Conservation (phyloP, 2,888 invertebrate genomes). For the Drosophila acutilabella region DNA sequence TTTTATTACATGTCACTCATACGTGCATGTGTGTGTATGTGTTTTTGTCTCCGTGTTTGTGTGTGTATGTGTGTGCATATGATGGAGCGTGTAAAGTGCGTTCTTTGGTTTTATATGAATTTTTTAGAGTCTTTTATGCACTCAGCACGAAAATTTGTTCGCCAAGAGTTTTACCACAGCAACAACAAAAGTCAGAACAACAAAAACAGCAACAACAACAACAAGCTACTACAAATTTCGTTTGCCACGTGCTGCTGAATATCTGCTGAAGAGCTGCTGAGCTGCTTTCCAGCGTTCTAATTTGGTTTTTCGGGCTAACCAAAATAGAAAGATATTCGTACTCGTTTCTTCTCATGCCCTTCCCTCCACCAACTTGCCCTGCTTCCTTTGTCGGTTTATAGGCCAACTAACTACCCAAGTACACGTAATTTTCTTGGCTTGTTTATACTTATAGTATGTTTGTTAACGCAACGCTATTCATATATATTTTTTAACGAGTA, state of each 20-base stretch:
- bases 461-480: conserved; percentile 42
- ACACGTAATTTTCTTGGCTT: conserved; percentile 50
- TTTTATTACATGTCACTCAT: conserved; percentile 79
- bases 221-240: conserved; percentile 50
- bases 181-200: conserved; percentile 33
- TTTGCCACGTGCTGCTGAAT: conserved; percentile 60
- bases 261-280: conserved; percentile 24
- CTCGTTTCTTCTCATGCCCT: neutral
- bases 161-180: conserved; percentile 69
- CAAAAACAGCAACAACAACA: conserved; percentile 17
- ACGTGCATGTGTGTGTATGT: conserved; percentile 51
- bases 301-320: conserved; percentile 45
- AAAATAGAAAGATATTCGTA: conserved; percentile 11
- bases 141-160: conserved; percentile 77
- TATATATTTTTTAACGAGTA: conserved; percentile 73
- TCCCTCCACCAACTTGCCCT: neutral
- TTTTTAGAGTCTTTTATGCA: conserved; percentile 80
- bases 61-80: conserved; percentile 25
- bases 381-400: conserved; percentile 22
- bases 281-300: conserved; percentile 57
- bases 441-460: conserved; percentile 39
- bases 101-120: conserved; percentile 79
- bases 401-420: conserved; percentile 60
- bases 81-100: conserved; percentile 75
- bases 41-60: conserved; percentile 20